Conservation (phyloP, 1,140 invertebrate species). For the Lepidurus apus region DNA sequence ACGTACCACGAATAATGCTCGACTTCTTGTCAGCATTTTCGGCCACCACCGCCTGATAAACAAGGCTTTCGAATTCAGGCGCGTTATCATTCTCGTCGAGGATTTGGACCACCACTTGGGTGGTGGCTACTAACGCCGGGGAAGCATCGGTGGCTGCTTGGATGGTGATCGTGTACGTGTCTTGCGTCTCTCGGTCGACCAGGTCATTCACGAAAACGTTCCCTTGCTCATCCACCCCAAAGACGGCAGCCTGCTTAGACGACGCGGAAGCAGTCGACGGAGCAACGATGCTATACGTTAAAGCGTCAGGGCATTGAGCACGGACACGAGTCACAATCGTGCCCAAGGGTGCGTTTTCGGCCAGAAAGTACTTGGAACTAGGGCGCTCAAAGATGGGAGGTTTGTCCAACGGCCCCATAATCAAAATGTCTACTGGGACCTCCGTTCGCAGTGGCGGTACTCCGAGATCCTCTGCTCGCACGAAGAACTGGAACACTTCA, state of each 20-base stretch:
- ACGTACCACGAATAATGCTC: conserved; percentile 61
- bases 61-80: conserved; percentile 76
- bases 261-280: not conserved
- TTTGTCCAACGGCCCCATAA: conserved; percentile 61
- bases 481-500: conserved; percentile 80
- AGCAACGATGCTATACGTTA: conserved; percentile 27
- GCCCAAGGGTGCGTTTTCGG: conserved; percentile 62
- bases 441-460: conserved; percentile 62
- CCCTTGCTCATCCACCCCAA: conserved; percentile 66
- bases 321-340: conserved; percentile 33
- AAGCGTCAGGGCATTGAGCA: conserved; percentile 15
- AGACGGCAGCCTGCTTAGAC: conserved; percentile 51
- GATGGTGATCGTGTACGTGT: conserved; percentile 69
- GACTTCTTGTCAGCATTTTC: conserved; percentile 77
- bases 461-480: conserved; percentile 74
- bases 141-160: conserved; percentile 71
- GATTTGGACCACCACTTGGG: conserved; percentile 71
- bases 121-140: conserved; percentile 63
- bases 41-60: conserved; percentile 67
- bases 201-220: conserved; percentile 62
- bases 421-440: conserved; percentile 69
- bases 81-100: conserved; percentile 86
- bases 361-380: conserved; percentile 68
- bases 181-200: conserved; percentile 69
- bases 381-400: conserved; percentile 67